Conservation (phyloP, 1,140 invertebrate genomes). For the Rhagoletis zephyria region DNA sequence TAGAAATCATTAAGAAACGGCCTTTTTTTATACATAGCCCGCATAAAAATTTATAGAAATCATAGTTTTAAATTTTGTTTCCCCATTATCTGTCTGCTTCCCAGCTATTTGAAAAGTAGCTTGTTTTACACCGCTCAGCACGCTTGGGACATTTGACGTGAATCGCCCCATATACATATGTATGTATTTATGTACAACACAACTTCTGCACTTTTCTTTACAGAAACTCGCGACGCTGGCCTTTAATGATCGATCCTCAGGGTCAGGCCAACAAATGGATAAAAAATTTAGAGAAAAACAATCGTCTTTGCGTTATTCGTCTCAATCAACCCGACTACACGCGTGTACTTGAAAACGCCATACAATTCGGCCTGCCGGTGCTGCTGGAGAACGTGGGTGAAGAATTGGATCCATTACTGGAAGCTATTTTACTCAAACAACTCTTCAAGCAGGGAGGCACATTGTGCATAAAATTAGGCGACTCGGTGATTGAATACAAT, state of each 20-base stretch:
- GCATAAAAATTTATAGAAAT: no score
- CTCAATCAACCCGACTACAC: conserved; percentile 88
- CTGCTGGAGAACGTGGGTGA: conserved; percentile 90
- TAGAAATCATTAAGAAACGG: no score
- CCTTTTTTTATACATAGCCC: no score
- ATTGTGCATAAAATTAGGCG: conserved; percentile 87
- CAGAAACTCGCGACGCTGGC: conserved; percentile 86
- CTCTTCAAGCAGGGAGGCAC: conserved; percentile 90
- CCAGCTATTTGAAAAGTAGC: no score
- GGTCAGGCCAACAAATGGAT: conserved; percentile 95
- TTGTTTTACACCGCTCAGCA: no score
- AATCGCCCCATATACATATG: no score
- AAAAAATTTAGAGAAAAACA: conserved; percentile 92
- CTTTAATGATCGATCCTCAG: conserved; percentile 95
- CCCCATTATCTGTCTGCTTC: no score
- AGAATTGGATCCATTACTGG: conserved; percentile 91
- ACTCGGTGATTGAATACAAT: conserved; percentile 87
- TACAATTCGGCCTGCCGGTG: conserved; percentile 92
- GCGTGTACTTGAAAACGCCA: conserved; percentile 89
- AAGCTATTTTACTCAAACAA: conserved; percentile 89
- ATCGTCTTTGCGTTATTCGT: conserved; percentile 87
- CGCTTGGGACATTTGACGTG: no score
- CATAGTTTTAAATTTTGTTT: no score
- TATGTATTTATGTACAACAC: no score
- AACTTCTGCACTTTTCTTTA: not conserved